Base-by-base conservation (phyloP, 2,797 vertebrate species). In the Delichon dasypus region DNA sequence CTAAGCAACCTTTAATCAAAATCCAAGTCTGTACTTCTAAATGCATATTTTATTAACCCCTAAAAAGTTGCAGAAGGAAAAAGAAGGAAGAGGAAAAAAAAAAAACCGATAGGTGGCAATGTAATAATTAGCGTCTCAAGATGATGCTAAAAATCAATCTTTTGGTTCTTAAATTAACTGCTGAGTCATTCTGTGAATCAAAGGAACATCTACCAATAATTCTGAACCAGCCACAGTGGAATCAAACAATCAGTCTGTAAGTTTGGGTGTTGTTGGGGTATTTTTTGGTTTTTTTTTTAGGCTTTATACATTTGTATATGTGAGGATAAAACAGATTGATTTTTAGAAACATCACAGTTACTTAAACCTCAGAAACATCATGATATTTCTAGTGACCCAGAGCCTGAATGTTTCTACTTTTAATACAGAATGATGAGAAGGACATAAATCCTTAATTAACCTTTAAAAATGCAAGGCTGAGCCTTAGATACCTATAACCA, bases 151-250 rank as follows among this genome's bases (percentile, higher is more conserved):
- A 93, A 97, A 91, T 27, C 84, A 92, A 62, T 89, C 29, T 94
- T 96, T 87, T 77, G 61, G 29, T 77, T 96, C 71, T 92, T 86
- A 90, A 93, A 95, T 85, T 97, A 96, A 93, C 85, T 94, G 91
- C 53, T 90, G 95, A 95, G 62, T 94, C 90, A 95, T 83, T 94
- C 58, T 80, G 64, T 74, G 44, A 96, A 88, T 94, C 87, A 96
- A 94, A 97, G 76, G 89, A 94, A 95, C 72, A 96, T 96, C 88
- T 90, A 96, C 55, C 75, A 95, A 58, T 66, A 93, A 95, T 95
- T 96, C 89, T 92, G 66, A 45, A 95, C 66, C 86, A 97, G 83
- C 77, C 90, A 89, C 64, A 94, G 94, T 58, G 23, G 86, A 96
- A 97, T 90, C 95, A 93, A 97, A 87, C 44, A 91, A 95, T 93